Conservation (phyloP, 92 coral and sea anemone genomes). For the Phymanthus crucifer region DNA sequence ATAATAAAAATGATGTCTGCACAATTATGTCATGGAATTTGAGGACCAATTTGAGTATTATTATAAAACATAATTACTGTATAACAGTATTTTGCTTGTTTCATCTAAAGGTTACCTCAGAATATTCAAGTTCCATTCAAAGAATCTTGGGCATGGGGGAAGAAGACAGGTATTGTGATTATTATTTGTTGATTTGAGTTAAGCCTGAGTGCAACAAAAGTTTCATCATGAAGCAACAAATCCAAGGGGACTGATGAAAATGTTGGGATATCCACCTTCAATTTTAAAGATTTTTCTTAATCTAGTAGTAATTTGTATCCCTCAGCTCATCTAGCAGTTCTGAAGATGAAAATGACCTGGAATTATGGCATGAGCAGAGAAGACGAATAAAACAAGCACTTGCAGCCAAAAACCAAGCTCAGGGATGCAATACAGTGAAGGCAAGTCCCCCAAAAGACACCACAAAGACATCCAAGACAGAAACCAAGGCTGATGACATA, state of each 20-base stretch:
- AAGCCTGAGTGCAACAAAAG: no score
- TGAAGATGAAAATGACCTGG: slow-evolving; percentile 69
- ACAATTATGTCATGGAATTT: background rate
- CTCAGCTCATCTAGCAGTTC: slow-evolving; percentile 50
- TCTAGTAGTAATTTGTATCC: background rate
- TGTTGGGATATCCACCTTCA: no score
- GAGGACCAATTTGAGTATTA: no score
- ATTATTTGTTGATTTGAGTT: no score
- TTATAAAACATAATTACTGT: no score
- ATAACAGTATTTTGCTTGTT: background rate
- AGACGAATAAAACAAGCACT: slow-evolving; percentile 54
- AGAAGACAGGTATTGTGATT: slow-evolving; percentile 5
- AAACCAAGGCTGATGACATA: background rate
- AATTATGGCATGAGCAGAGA: slow-evolving; percentile 64
- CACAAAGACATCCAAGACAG: background rate
- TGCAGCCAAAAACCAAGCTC: slow-evolving; percentile 15
- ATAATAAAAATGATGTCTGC: background rate
- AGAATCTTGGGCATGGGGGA: slow-evolving; percentile 55
- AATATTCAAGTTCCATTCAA: slow-evolving; percentile 55
- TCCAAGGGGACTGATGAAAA: no score
- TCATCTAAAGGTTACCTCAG: slow-evolving; percentile 16
- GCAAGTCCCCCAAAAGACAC: background rate
- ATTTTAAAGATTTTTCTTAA: no score
- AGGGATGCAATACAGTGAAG: background rate
- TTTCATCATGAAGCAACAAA: no score